Base-by-base conservation (phyloP, 1,140 invertebrate species). In the Phocides pigmalion region DNA sequence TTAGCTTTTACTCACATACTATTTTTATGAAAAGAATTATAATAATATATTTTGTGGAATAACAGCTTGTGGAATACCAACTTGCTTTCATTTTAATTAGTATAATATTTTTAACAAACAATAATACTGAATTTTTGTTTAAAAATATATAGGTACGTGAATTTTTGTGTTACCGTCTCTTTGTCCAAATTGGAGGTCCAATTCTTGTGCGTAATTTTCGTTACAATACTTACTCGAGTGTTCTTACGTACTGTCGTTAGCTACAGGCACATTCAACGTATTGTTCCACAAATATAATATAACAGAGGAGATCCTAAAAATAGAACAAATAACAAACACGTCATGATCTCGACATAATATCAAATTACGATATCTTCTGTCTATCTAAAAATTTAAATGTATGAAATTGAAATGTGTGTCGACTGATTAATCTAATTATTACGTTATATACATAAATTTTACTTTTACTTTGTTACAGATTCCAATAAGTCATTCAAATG, bases 381-480 rank as follows among this genome's bases (percentile, higher is more conserved):
- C n/a, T 11, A 2, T 32, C 9, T 32, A 11, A 11, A 11, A 4
- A 2, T 32, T 1, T 32, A 3, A 28, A 4, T 28, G 5, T 3
- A 8, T 6, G 5, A 1, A 6, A 28, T 32, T 32, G 28, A 0
- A 32, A 32, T 11, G 9, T n/a, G 3, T n/a, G n/a, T 28, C 1
- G 3, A 28, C 5, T 22, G 5, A 3, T 22, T 3, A 22, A 3
- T 22, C 20, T 22, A 22, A 35, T 35, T 35, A 35, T 35, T n/a
- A n/a, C n/a, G n/a, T n/a, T n/a, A n/a, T n/a, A n/a, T n/a, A n/a
- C n/a, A 2, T 35, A 35, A 35, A 1, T 1, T 11, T 35, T 35
- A 35, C n/a, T 35, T 3, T 14, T 28, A 8, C 62, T 62, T 72
- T 70, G 59, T 82, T 84, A 65, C 78, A 82, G 78, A 44, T 72